These are phyloP conservation scores for Hiodon tergisus DNA, from an alignment of 2,113 vertebrate genomes.

Conservation along the genomic window DNA sequence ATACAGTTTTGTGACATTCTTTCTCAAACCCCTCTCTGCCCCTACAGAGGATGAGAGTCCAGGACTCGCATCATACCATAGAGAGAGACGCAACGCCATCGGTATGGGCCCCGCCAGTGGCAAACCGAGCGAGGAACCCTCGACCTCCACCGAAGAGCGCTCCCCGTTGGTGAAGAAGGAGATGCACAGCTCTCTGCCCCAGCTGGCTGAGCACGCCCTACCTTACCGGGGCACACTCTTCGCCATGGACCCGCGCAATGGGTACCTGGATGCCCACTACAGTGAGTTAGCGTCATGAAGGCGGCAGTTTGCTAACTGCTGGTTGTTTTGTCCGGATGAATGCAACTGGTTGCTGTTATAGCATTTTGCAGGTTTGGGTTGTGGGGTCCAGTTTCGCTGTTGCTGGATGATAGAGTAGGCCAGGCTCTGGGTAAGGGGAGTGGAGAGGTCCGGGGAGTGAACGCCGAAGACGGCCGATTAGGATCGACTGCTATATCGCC, in stretches of 20 bases:
- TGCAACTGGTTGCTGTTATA: background rate
- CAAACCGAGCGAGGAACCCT: slow-evolving; percentile 85
- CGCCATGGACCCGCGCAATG: slow-evolving; percentile 88
- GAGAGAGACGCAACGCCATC: slow-evolving; percentile 88
- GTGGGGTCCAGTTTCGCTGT: background rate
- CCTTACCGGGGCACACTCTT: slow-evolving; percentile 87
- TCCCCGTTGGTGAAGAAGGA: slow-evolving; percentile 93
- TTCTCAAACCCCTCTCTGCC: background rate
- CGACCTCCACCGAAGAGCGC: slow-evolving; percentile 89
- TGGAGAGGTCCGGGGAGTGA: slow-evolving; percentile 78
- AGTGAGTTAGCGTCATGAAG: slow-evolving; percentile 66
- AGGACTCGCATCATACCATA: slow-evolving; percentile 76
- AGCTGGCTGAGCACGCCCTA: slow-evolving; percentile 80
- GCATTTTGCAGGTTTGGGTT: background rate
- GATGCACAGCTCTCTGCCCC: slow-evolving; percentile 82
- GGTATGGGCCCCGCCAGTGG: slow-evolving; percentile 63
- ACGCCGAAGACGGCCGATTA: slow-evolving; percentile 85
- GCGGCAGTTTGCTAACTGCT: background rate
- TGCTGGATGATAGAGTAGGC: background rate
- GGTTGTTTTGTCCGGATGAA: background rate
- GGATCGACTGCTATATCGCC: slow-evolving; percentile 47
- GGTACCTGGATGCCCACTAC: slow-evolving; percentile 90
- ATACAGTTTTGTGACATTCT: background rate
- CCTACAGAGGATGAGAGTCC: slow-evolving; percentile 85
- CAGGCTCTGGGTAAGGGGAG: slow-evolving; percentile 28